Evolutionary conservation across 2,113 vertebrate species (phyloP), one percentile per base, ranked within the genome.

Genomic region (Pampusana beccarii): DNA sequence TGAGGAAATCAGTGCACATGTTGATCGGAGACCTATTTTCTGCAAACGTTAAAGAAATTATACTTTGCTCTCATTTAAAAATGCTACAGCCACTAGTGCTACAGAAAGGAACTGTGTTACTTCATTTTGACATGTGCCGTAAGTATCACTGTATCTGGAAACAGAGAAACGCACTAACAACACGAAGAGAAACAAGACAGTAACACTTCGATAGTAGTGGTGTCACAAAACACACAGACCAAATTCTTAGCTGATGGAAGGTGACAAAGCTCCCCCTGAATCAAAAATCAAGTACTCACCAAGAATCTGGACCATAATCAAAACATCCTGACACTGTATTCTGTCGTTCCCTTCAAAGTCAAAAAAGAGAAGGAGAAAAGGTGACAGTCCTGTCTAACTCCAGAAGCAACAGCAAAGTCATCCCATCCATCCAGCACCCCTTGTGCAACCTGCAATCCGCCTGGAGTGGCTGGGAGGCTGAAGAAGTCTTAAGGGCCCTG

Each of bases 21-120:
- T 96, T 70, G 48, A 79, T 75, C 70, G 34, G 57, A 92, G 78
- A 61, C 73, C 34, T 54, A 73, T 87, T 95, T 96, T 95, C 80
- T 56, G 58, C 77, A 88, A 86, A 81, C 23, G 62, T 19, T 61
- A 36, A 80, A 90, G 48, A 91, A 83, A 46, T 44, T 85, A 12
- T 9, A 38, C 58, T 75, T 79, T 71, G 36, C n/a, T 89, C 12
- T 92, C 29, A 57, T 62, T 93, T 81, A 74, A 92, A 92, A 93
- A 94, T 38, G 36, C 3, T 33, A 84, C 8, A 90, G 58, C 62
- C 46, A 78, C 38, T 92, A 60, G 33, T 70, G 71, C 71, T 71
- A 69, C 31, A 85, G 82, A 83, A 86, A 89, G 78, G n/a, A 95
- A 66, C 21, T 10, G 38, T 42, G 29, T 33, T 79, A 36, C 50